A percentile compares a stretch with the other conserved stretches of the same genome.
Evolutionary conservation across 2,113 vertebrate genomes (phyloP).

Genomic region (Calidris pygmaea): DNA sequence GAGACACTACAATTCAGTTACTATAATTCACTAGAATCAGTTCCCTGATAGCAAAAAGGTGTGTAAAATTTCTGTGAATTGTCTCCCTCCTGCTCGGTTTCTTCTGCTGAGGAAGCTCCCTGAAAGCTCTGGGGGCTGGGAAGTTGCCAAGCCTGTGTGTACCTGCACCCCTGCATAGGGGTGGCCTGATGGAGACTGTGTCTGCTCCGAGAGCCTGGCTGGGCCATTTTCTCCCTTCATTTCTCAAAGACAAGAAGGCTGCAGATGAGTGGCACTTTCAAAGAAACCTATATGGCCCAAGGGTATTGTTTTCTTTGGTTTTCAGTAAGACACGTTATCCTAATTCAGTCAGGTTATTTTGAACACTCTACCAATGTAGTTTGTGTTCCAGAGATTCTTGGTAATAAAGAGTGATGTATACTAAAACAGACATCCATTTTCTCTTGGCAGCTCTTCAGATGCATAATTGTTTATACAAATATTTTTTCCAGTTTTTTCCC

Average conservation of each 20-base stretch:
- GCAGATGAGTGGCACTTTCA: background rate
- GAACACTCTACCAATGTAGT: background rate
- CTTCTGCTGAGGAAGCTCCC: fast-evolving
- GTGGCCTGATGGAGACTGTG: background rate
- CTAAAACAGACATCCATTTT: background rate
- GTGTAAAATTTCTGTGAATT: background rate
- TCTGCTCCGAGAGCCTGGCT: background rate
- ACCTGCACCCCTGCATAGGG: fast-evolving
- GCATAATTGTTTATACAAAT: background rate
- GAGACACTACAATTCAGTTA: background rate
- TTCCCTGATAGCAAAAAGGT: background rate
- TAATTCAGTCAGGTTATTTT: background rate
- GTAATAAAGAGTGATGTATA: background rate
- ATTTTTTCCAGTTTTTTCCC: background rate
- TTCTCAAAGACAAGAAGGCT: background rate
- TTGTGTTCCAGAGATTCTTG: background rate
- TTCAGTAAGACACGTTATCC: background rate
- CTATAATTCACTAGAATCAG: too few relatives aligned
- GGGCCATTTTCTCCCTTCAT: background rate
- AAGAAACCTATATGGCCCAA: background rate
- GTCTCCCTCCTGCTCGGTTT: background rate
- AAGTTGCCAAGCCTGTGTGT: background rate
- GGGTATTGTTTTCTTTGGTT: background rate
- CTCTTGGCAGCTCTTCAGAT: slow-evolving; percentile 23
- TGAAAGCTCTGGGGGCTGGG: background rate